Evolutionary conservation across 2,797 vertebrate species (phyloP), one percentile per base, ranked within the genome.

Genomic region (Neosilurus hyrtlii): DNA sequence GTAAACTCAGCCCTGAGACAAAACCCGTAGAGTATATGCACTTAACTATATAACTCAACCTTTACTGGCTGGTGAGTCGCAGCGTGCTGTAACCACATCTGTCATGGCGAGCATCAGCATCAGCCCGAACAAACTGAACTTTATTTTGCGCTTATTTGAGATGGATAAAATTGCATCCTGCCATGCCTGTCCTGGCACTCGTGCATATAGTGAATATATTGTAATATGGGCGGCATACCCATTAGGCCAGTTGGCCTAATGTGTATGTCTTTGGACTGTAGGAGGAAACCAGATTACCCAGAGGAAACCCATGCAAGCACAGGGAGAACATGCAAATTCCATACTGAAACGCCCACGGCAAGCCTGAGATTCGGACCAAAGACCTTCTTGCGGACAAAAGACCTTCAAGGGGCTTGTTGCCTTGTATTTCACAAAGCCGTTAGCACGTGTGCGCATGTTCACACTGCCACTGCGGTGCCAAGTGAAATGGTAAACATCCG

Each of bases 401-500:
- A n/a, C n/a, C n/a, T n/a, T n/a, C n/a, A n/a, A n/a, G 43, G 43
- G 43, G 43, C 43, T 30, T 30, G 30, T 74, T 56, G 72, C 72
- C 18, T 57, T 54, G 26, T 18, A 26, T 54, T 24, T 52, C 12
- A 30, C 16, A 26, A 57, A 74, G 54, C 18, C 52, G 35, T 1
- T 16, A 54, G 70, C 70, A 35, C 11, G 61, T 74, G 35, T 65
- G 56, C 80, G 67, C 80, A 61, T 81, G 57, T 80, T 81, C 26
- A 82, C 52, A 85, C 35, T 30, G 16, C 72, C 57, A 68, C 62
- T 80, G 37, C 56, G 77, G 54, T 84, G 82, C 57, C 76, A 85
- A 86, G 70, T 57, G 12, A 11, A 80, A 76, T 65, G 74, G 83
- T 87, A 84, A 86, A 87, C 80, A 84, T 83, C 67, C 86, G 67